These are phyloP conservation scores for Sipha maydis DNA, from an alignment of 2,888 invertebrate genomes.

Conservation along the genomic window DNA sequence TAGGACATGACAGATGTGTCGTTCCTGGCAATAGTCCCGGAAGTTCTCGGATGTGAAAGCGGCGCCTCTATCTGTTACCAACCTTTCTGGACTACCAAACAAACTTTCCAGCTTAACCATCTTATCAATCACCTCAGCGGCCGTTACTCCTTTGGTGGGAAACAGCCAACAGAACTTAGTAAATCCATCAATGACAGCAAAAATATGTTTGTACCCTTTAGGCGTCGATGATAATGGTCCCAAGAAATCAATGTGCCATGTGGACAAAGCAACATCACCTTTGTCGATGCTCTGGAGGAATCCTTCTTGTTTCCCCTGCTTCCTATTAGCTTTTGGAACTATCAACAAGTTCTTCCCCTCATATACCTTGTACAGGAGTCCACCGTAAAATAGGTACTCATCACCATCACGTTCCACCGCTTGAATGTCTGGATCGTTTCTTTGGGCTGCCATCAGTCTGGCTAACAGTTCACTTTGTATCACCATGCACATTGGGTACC, in stretches of 20 bases:
- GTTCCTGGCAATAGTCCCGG: neutral
- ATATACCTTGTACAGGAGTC: too few relatives aligned
- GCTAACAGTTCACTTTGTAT: neutral
- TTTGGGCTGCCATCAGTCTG: too few relatives aligned
- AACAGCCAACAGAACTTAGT: conserved; percentile 6
- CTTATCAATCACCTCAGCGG: neutral
- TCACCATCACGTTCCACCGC: too few relatives aligned
- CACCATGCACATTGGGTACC: neutral
- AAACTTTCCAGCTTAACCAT: neutral
- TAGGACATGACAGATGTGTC: neutral
- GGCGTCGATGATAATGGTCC: neutral
- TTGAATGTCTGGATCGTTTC: too few relatives aligned
- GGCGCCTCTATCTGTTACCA: neutral
- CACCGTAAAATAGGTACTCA: too few relatives aligned
- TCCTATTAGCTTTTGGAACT: too few relatives aligned
- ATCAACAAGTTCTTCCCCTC: too few relatives aligned
- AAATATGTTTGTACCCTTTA: neutral
- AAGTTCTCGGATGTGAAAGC: neutral
- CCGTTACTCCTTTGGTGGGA: neutral
- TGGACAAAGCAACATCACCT: too few relatives aligned
- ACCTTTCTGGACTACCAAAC: neutral
- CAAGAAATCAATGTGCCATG: too few relatives aligned
- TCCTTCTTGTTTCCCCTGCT: too few relatives aligned
- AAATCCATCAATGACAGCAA: neutral
- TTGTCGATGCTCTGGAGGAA: too few relatives aligned